Percentiles rank a stretch among this genome's conserved stretches.
phyloP scores from a whole-genome alignment of 1,140 invertebrate genomes.

The Atta cephalotes region DNA sequence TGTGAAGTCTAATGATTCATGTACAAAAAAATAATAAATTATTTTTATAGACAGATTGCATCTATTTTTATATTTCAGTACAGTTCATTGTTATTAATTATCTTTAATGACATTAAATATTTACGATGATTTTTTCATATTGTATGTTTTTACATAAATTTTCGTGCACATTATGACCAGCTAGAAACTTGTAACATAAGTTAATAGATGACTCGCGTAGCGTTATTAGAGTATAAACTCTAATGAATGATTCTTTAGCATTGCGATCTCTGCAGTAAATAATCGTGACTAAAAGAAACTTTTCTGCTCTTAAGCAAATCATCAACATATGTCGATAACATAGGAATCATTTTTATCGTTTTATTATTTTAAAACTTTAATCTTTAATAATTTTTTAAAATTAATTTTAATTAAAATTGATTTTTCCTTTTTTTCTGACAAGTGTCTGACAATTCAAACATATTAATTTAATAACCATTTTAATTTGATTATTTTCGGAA shows the following conservation, averaged over 20 bases:
- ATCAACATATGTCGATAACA: conserved; percentile 14
- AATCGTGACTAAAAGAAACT: not conserved
- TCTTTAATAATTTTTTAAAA: not conserved
- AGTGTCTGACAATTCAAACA: not conserved
- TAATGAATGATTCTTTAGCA: conserved; percentile 4
- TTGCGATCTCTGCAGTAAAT: not conserved
- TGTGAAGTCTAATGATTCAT: not conserved
- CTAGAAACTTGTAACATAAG: conserved; percentile 9
- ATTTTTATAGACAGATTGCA: not conserved
- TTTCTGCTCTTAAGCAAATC: not conserved
- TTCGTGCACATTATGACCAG: not conserved
- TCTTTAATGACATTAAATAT: conserved; percentile 4
- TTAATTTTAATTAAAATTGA: not conserved
- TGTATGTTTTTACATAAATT: conserved; percentile 20
- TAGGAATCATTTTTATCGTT: not conserved
- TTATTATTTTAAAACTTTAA: not conserved
- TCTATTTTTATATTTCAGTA: not conserved
- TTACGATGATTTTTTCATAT: not conserved
- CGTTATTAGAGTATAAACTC: not conserved
- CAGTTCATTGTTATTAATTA: conserved; percentile 3
- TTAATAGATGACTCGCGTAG: conserved; percentile 43
- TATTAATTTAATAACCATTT: not conserved
- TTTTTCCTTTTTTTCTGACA: not conserved
- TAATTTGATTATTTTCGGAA: not conserved
- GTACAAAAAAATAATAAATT: not conserved